A percentile compares a stretch with the other conserved stretches of the same genome.
These are phyloP conservation scores for Apocheima hispidaria DNA, from an alignment of 2,888 invertebrate genomes.

Conservation along the genomic window DNA sequence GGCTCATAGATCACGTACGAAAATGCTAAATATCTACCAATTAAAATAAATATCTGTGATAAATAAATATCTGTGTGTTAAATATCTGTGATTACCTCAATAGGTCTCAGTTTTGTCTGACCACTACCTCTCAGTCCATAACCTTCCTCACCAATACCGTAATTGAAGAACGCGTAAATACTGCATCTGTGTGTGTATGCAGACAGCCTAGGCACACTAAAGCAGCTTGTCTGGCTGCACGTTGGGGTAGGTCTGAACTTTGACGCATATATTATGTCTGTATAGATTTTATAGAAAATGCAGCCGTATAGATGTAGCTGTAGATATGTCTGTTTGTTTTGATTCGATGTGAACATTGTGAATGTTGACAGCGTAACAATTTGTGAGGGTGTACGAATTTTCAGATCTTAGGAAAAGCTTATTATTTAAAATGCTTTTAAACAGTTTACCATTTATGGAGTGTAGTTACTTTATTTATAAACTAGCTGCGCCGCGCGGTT, in stretches of 20 bases:
- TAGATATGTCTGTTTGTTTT: constrained; percentile 31
- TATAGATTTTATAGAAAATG: constrained; percentile 13
- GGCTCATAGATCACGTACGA: no score
- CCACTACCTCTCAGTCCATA: constrained; percentile 39
- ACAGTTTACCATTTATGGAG: no score
- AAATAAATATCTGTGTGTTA: not conserved
- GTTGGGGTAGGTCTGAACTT: constrained; percentile 66
- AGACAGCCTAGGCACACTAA: constrained; percentile 44
- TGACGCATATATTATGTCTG: not conserved
- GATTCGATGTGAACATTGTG: constrained; percentile 23
- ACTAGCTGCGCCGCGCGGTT: no score
- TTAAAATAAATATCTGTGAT: not conserved
- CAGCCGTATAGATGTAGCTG: not conserved
- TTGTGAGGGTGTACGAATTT: not conserved
- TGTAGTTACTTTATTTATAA: no score
- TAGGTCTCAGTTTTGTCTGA: not conserved
- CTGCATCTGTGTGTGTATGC: constrained; percentile 31
- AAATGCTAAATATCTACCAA: no score
- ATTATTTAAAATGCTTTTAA: no score
- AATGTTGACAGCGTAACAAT: not conserved
- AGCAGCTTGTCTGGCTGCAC: constrained; percentile 52
- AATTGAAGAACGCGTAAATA: constrained; percentile 68
- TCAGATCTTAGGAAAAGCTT: no score
- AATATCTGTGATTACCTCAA: not conserved
- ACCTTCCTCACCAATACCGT: constrained; percentile 49